phyloP scores from a whole-genome alignment of 2,113 vertebrate genomes.

The Miniopterus natalensis region DNA sequence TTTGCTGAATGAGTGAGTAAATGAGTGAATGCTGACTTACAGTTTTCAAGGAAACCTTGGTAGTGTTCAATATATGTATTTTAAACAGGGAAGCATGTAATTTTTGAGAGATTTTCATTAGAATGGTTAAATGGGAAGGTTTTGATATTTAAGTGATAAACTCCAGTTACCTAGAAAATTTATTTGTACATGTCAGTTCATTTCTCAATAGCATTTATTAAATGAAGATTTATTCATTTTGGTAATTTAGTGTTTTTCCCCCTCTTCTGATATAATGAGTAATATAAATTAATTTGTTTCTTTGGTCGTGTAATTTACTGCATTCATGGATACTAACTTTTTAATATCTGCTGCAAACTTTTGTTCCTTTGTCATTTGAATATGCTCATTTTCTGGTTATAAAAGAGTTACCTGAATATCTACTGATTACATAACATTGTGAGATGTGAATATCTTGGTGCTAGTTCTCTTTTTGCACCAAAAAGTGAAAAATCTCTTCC shows the following conservation, averaged over 20 bases:
- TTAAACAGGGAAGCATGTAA: neutral
- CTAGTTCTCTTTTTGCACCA: neutral
- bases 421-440: neutral
- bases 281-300: constrained; percentile 34
- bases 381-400: constrained; percentile 4
- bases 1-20: neutral
- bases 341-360: constrained; percentile 1
- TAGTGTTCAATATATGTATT: neutral
- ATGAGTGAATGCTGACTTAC: neutral
- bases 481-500: neutral
- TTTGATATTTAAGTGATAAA: neutral
- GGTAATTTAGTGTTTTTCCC: neutral
- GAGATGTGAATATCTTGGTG: neutral
- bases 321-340: constrained; percentile 26
- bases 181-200: neutral
- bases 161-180: neutral
- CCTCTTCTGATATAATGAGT: neutral
- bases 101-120: constrained; percentile 15
- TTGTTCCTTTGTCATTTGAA: constrained; percentile 24
- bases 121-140: constrained; percentile 20
- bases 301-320: constrained; percentile 12
- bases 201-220: constrained; percentile 52
- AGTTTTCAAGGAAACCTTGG: neutral
- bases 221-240: neutral
- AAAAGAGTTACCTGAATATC: neutral